Evolutionary conservation across 2,113 vertebrate genomes (phyloP), one percentile per base, ranked within the genome.

Genomic region (Podocnemis expansa): DNA sequence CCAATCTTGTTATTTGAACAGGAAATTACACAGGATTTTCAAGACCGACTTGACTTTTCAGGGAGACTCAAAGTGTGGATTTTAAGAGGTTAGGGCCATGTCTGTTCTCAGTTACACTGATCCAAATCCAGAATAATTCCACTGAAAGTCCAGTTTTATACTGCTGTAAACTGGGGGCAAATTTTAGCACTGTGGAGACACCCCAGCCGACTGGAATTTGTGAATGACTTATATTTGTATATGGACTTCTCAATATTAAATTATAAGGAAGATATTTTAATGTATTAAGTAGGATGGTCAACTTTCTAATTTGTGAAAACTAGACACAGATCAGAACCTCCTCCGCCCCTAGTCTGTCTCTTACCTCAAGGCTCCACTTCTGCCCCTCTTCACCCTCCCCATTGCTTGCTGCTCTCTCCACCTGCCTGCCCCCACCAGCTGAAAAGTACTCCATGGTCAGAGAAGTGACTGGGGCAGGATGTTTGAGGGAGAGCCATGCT

Each of bases 151-250:
- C 1, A 49, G 43, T 34, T 75, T 73, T 63, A 19, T 0, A 56
- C 92, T 93, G 41, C 9, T 45, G 14, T 58, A 76, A 4, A 86
- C 78, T n/a, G 52, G 51, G 13, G 80, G 51, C 34, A 63, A 22
- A 17, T 78, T 82, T 89, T 63, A 19, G 54, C 60, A n/a, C 88
- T n/a, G 38, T 54, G 86, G 38, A 86, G 31, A 10, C 19, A 22
- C 7, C 3, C n/a, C n/a, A 47, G 41, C 70, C 78, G 87, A 14
- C 0, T 2, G 81, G 56, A 16, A n/a, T 49, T 2, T 1, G 1
- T 84, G 21, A n/a, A 6, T 52, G 9, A 54, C n/a, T n/a, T n/a
- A n/a, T n/a, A n/a, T n/a, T n/a, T 79, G 88, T 43, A 14, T 16
- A 45, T 56, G 11, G 17, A 89, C 51, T 58, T 52, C 52, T 31